Base-by-base conservation (phyloP, 2,797 vertebrate genomes). In the Prunella strophiata region DNA sequence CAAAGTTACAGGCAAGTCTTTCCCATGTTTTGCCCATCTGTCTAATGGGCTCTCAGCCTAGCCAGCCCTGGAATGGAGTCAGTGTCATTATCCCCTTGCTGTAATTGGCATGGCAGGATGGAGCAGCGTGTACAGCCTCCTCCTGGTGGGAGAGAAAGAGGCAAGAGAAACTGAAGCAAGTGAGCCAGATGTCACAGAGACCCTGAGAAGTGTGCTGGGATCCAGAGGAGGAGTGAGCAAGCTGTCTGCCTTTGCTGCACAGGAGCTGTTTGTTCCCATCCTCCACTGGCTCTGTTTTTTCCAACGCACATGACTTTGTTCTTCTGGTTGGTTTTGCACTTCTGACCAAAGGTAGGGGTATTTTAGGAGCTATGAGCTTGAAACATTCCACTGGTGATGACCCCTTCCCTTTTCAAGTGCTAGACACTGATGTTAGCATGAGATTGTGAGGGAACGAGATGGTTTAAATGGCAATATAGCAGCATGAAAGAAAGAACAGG, bases 31-130 rank as follows among this genome's bases (percentile, higher is more conserved):
- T 89, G 71, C 73, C 93, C 94, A 91, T 96, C 94, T 96, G 93
- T 89, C 86, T 95, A 88, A 94, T 71, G 51, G 23, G 83, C 85
- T 91, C 25, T 52, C 62, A 94, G 74, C 85, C 73, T n/a, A 81
- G 86, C 45, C 88, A 90, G 84, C 34, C 5, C 9, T 95, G 96
- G 95, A 94, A 32, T 34, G 68, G 52, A 95, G 84, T 74, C 83
- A 91, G 76, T 66, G 88, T 94, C 85, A 85, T 94, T 96, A 96
- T 93, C 93, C 92, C 93, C 84, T 88, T 36, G 76, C 67, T 81
- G 82, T 95, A 96, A 96, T 91, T 96, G 89, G 91, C 91, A 92
- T 92, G 90, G 91, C 92, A 95, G 90, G 91, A 91, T 79, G 78
- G 42, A 97, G 89, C 94, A 93, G 95, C 84, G 34, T 62, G 91